Conservation (phyloP, 2,888 invertebrate genomes). For the Bembecia ichneumoniformis region DNA sequence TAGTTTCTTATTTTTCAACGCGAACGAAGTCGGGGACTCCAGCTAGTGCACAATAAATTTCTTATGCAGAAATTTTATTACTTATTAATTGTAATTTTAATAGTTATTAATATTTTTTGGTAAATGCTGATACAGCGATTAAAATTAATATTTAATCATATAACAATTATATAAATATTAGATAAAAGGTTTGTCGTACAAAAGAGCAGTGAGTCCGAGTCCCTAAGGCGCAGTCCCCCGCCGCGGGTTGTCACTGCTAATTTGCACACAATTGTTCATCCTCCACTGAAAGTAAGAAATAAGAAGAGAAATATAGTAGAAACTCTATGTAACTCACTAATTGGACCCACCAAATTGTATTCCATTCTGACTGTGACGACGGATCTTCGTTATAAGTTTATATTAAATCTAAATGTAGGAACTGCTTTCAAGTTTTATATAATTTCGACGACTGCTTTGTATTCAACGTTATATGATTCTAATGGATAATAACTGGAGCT, state of each 20-base stretch:
- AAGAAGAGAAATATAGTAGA: constrained; percentile 48
- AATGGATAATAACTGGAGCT: no score
- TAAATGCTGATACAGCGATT: no score
- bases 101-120: no score
- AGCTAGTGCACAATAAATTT: no score
- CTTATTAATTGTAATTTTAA: no score
- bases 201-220: constrained; percentile 28
- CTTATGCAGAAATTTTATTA: no score
- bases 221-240: constrained; percentile 30
- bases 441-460: constrained; percentile 9
- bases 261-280: constrained; percentile 68
- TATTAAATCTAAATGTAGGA: constrained; percentile 37
- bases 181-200: neutral
- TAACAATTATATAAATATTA: no score
- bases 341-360: constrained; percentile 45
- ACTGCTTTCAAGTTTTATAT: constrained; percentile 26
- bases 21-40: no score
- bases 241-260: constrained; percentile 57
- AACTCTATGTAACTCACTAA: constrained; percentile 51
- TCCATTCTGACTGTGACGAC: constrained; percentile 29
- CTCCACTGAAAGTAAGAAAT: constrained; percentile 54
- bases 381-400: constrained; percentile 44
- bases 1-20: no score
- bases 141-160: no score
- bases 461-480: no score